Conservation (phyloP, 1,140 invertebrate genomes). For the Tigriopus japonicus region DNA sequence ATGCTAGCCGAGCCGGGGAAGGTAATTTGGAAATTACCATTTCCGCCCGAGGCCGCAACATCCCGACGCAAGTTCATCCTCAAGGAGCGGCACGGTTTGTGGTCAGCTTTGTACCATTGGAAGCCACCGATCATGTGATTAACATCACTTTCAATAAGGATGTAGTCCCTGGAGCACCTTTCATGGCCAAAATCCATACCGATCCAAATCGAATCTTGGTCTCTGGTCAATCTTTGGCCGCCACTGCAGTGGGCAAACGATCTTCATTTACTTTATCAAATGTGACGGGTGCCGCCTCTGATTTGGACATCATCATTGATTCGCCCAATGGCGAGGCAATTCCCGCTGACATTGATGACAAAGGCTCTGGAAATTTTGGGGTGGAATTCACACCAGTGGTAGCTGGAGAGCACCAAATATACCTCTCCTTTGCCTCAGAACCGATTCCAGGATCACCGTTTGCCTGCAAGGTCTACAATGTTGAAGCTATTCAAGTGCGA, state of each 20-base stretch:
- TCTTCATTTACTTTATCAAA: constrained; percentile 50
- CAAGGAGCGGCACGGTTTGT: constrained; percentile 68
- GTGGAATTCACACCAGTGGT: constrained; percentile 67
- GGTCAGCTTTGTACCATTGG: constrained; percentile 82
- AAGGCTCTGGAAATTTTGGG: constrained; percentile 44
- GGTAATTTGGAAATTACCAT: constrained; percentile 95
- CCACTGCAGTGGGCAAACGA: constrained; percentile 47
- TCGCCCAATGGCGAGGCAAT: constrained; percentile 59
- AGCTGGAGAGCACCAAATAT: constrained; percentile 75
- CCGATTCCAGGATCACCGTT: constrained; percentile 66
- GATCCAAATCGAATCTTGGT: constrained; percentile 45
- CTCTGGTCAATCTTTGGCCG: constrained; percentile 44
- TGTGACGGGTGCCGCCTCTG: constrained; percentile 43
- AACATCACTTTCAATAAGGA: constrained; percentile 93
- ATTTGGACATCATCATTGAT: constrained; percentile 84
- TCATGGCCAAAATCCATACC: constrained; percentile 29
- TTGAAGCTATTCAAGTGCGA: constrained; percentile 80
- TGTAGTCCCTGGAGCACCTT: constrained; percentile 35
- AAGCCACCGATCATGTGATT: constrained; percentile 79
- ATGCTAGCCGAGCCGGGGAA: constrained; percentile 88
- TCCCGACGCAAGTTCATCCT: constrained; percentile 91
- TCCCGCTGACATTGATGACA: constrained; percentile 62
- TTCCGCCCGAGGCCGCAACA: constrained; percentile 73
- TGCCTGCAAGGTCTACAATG: constrained; percentile 83
- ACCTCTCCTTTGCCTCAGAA: constrained; percentile 34